A percentile compares a stretch with the other conserved stretches of the same genome.
These are phyloP conservation scores for Temnothorax longispinosus DNA, from an alignment of 1,140 invertebrate species.

Conservation along the genomic window DNA sequence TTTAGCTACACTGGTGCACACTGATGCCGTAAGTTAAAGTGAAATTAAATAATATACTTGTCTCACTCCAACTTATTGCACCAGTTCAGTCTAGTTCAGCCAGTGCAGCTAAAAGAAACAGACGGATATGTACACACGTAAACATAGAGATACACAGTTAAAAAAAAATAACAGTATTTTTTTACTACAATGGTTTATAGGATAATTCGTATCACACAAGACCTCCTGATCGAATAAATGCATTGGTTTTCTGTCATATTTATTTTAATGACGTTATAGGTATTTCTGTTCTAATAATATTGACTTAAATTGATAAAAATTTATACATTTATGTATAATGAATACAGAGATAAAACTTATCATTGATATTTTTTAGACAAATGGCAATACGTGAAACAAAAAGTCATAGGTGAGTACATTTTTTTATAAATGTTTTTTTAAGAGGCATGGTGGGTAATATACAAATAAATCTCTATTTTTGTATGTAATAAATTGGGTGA, in stretches of 20 bases:
- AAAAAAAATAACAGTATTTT: background rate
- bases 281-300: background rate
- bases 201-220: background rate
- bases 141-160: background rate
- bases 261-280: background rate
- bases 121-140: background rate
- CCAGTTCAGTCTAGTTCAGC: too few relatives aligned
- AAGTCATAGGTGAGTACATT: background rate
- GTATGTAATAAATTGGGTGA: background rate
- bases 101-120: too few relatives aligned
- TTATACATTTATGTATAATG: background rate
- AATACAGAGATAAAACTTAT: background rate
- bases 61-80: too few relatives aligned
- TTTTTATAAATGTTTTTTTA: background rate
- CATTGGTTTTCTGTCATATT: background rate
- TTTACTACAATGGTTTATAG: background rate
- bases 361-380: background rate
- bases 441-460: background rate
- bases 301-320: slow-evolving; percentile 15
- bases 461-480: background rate
- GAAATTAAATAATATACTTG: too few relatives aligned
- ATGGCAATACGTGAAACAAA: background rate
- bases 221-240: background rate
- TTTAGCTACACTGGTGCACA: too few relatives aligned
- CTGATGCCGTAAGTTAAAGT: too few relatives aligned